These are phyloP conservation scores for Ceriagrion tenellum DNA, from an alignment of 2,888 invertebrate genomes.

Conservation along the genomic window DNA sequence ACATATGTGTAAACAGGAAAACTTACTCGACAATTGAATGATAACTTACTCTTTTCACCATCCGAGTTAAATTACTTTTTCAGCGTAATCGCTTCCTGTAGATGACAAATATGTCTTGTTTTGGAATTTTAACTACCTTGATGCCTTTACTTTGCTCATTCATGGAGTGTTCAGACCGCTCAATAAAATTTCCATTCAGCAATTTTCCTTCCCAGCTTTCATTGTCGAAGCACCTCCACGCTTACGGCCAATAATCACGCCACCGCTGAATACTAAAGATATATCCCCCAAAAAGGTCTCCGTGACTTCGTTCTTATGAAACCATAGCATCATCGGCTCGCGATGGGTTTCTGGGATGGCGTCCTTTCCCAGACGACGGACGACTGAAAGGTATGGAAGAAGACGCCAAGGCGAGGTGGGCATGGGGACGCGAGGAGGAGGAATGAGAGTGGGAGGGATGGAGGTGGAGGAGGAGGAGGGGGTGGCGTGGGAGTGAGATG, in stretches of 20 bases:
- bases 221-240: not conserved
- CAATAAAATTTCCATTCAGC: not conserved
- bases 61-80: too few relatives aligned
- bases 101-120: too few relatives aligned
- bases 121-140: too few relatives aligned
- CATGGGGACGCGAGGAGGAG: not conserved
- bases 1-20: too few relatives aligned
- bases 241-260: not conserved
- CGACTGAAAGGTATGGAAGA: not conserved
- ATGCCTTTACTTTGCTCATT: too few relatives aligned
- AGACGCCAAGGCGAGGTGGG: not conserved
- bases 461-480: conserved; percentile 70
- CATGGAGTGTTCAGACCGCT: too few relatives aligned
- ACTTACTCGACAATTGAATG: too few relatives aligned
- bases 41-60: too few relatives aligned
- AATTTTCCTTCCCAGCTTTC: not conserved
- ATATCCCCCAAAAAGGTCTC: not conserved
- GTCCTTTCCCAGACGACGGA: conserved; percentile 26
- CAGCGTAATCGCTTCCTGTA: too few relatives aligned
- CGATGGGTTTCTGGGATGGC: not conserved
- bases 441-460: too few relatives aligned
- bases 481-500: conserved; percentile 25
- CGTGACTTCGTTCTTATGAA: not conserved
- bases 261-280: not conserved
- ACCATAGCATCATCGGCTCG: not conserved